Base-by-base conservation (phyloP, 2,888 invertebrate species). In the Myopa testacea region DNA sequence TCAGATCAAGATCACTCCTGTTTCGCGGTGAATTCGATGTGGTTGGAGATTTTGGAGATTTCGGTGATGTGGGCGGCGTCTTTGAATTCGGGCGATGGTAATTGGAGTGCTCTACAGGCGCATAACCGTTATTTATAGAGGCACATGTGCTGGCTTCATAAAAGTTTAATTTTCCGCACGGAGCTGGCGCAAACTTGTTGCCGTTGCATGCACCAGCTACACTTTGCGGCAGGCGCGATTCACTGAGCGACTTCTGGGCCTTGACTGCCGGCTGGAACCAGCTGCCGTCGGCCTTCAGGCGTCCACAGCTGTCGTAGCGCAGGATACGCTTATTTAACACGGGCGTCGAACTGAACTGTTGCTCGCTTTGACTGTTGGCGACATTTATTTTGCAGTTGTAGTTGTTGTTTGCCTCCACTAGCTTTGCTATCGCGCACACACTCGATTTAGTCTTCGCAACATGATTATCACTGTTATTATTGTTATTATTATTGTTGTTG, bases 281-380 rank as follows among this genome's bases (percentile, higher is more conserved):
- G 65, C 63, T 34, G 76, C 40, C 78, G 79, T n/a, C 82, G 71
- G 40, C 82, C 55, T 85, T 87, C 4, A 87, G 81, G 50, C 86
- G 85, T 0, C 86, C 88, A 70, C 84, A 82, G 74, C 83, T 84
- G 82, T 87, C 88, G 80, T 87, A 87, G 62, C 87, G 84, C 37
- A 87, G 38, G 14, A 84, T 83, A 72, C 84, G 84, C 60, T 83
- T 68, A 34, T 69, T 81, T 7, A 82, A 74, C 19, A 78, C 62
- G 34, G 63, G 52, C 26, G 58, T 50, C 37, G 78, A 72, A 19
- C 67, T 67, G n/a, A 65, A 58, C 19, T 62, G 71, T 65, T 68
- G 63, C 19, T 70, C 58, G 14, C 45, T 40, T 45, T 68, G 55
- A 38, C 60, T 60, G 34, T 45, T 68, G 60, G 38, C n/a, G 16